Evolutionary conservation across 2,888 invertebrate species (phyloP), one percentile per base, ranked within the genome.

Genomic region (Cephalotes varians): DNA sequence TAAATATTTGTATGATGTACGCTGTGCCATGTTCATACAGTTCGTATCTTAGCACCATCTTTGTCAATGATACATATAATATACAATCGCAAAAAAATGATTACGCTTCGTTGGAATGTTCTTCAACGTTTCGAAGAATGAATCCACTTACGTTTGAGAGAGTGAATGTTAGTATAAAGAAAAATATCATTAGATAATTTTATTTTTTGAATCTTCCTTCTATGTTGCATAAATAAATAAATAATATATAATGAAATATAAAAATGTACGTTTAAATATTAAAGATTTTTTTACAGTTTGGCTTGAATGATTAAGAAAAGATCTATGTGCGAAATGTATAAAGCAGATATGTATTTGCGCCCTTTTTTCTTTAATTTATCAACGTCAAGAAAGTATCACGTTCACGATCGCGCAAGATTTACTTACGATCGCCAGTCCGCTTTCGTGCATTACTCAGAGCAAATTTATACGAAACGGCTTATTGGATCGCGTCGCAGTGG

Each of bases 1-100:
- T 86, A 91, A 91, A 91, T 91, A 90, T 91, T 90, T 88, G 86
- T 86, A 89, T 87, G 91, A 90, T 90, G 83, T 87, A 90, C 86
- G 64, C 74, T 76, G 65, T 56, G 82, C 80, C 77, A 28, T 54
- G 56, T 54, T 34, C 56, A 71, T 71, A 71, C 71, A 71, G 71
- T 74, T 85, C 76, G 85, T 90, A 88, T 76, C 83, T 90, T 86
- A 85, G 84, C 86, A 84, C 83, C 84, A 87, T 87, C 86, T 86
- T 84, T 56, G 82, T 76, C 73, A 73, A n/a, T 79, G 69, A 74
- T 73, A 83, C 76, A 77, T 85, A 85, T 86, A n/a, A 81, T 82
- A 40, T 88, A 76, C 82, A 82, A 84, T 91, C 64, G 74, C 49
- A 67, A 65, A 76, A 84, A 88, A 88, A 88, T 76, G 81, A 37